Evolutionary conservation across 2,888 invertebrate species (phyloP).

Genomic region (Phalera bucephala): DNA sequence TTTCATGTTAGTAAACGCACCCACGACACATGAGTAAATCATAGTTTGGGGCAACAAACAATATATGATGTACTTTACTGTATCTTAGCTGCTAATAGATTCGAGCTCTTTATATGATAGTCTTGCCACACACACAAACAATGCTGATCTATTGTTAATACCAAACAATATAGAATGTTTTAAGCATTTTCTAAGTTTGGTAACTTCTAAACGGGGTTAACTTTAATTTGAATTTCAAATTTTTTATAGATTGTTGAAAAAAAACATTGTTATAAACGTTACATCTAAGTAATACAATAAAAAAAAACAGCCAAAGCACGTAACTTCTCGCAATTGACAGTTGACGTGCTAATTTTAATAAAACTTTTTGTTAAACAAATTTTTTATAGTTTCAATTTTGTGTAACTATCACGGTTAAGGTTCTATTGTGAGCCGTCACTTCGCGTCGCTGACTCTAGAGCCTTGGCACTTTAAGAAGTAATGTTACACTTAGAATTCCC

Average conservation of each 20-base stretch:
- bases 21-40: too few relatives aligned
- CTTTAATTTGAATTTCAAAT: neutral
- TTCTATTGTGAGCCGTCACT: neutral
- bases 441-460: slow-evolving; percentile 11
- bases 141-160: too few relatives aligned
- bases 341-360: slow-evolving; percentile 1
- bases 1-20: too few relatives aligned
- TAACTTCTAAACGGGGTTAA: neutral
- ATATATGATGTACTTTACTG: too few relatives aligned
- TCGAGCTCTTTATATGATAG: too few relatives aligned
- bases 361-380: neutral
- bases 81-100: too few relatives aligned
- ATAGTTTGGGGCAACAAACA: too few relatives aligned
- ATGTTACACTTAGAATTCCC: slow-evolving; percentile 27
- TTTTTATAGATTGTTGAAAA: neutral
- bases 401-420: slow-evolving; percentile 2
- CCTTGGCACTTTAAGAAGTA: slow-evolving; percentile 16
- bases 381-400: slow-evolving; percentile 1
- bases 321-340: slow-evolving; percentile 2
- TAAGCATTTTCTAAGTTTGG: neutral
- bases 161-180: too few relatives aligned
- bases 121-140: too few relatives aligned
- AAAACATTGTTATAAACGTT: neutral
- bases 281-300: neutral
- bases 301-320: slow-evolving; percentile 1